phyloP scores from a whole-genome alignment of 2,888 invertebrate genomes.

The Parnassius orleans region DNA sequence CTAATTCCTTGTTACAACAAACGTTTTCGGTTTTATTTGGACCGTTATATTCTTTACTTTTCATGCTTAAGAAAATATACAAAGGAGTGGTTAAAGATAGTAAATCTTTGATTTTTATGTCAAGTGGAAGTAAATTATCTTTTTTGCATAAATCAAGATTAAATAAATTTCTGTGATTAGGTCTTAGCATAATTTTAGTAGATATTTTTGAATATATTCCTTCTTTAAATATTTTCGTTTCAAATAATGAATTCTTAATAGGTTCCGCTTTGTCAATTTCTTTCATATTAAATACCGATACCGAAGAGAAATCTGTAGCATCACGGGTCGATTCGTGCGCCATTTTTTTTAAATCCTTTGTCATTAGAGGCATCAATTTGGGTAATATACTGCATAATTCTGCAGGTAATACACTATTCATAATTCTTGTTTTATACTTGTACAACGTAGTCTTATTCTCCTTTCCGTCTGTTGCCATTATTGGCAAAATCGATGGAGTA shows the following conservation, averaged over 20 bases:
- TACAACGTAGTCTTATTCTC: constrained; percentile 50
- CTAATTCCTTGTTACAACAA: background rate
- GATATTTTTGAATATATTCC: constrained; percentile 4
- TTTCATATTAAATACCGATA: background rate
- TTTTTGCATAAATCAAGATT: background rate
- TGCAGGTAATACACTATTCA: constrained; percentile 63
- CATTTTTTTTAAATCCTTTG: constrained; percentile 35
- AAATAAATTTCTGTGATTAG: background rate
- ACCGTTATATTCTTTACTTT: background rate
- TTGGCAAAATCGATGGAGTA: constrained; percentile 38
- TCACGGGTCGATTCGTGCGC: background rate
- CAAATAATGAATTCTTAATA: background rate
- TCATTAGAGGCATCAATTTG: constrained; percentile 49
- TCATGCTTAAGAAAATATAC: background rate
- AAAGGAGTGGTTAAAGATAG: background rate
- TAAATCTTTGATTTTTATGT: constrained; percentile 3
- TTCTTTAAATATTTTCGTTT: background rate
- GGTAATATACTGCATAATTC: constrained; percentile 66
- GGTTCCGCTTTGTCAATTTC: background rate
- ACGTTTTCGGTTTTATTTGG: background rate
- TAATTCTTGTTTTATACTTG: constrained; percentile 58
- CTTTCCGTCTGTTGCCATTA: constrained; percentile 40
- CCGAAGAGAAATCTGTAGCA: background rate
- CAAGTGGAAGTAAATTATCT: background rate
- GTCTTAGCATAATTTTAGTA: background rate